Evolutionary conservation across 2,113 vertebrate species (phyloP), one percentile per base, ranked within the genome.

Genomic region (Ptyas mucosa): DNA sequence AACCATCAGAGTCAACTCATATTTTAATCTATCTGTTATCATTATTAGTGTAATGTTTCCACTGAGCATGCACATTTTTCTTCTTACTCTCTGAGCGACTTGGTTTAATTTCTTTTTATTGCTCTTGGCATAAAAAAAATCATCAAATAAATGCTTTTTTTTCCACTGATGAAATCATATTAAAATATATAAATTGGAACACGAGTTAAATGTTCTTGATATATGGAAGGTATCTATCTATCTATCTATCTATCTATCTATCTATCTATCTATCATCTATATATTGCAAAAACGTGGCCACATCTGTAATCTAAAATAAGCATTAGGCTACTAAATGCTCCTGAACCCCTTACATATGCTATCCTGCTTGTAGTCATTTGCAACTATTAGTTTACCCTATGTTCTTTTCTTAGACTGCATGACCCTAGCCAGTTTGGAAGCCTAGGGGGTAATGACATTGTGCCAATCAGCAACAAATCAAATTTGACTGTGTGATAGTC

Each of bases 161-260:
- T 0, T 2, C 52, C 93, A 93, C 54, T 64, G 93, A 95, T 10
- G 88, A 85, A 93, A 95, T 94, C 92, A 88, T 14, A 39, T 23
- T 7, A 10, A 34, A 54, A 94, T 89, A 29, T 64, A 93, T n/a
- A 92, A 92, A 89, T 97, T 95, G 90, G 85, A 94, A 91, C 92
- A 95, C 55, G 90, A 43, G 29, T 96, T 93, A 94, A 93, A 95
- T 94, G 39, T 92, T 96, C 93, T 89, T 75, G 20, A 94, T 57
- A 46, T 91, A 58, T 90, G 85, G 89, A 29, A 39, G 9, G 55
- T 24, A 57, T 46, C 43, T 46, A 46, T n/a, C n/a, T n/a, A n/a
- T n/a, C n/a, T n/a, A n/a, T n/a, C n/a, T n/a, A n/a, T 46, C 43
- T 46, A 46, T 46, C 43, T 46, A 46, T 46, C 43, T 46, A 46